phyloP scores from a whole-genome alignment of 92 coral and sea anemone species.

The Palythoa grandiflora region DNA sequence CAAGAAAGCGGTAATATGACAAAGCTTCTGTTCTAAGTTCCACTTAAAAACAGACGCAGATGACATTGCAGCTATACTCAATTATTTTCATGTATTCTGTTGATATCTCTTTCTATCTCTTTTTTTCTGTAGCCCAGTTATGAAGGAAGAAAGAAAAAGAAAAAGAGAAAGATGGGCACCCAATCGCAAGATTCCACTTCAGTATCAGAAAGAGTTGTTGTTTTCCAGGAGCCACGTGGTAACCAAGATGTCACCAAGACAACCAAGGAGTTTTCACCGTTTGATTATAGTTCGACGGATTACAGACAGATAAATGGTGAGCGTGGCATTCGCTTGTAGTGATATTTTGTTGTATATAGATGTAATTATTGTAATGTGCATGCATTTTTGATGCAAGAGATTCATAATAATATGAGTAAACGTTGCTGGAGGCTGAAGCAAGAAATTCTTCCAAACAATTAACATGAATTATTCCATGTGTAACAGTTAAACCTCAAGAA shows the following conservation, averaged over 20 bases:
- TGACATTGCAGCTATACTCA: too few species aligned
- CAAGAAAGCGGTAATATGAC: too few species aligned
- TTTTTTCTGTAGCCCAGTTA: constrained; percentile 8
- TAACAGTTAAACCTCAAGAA: neutral
- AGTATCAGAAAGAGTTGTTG: constrained; percentile 7
- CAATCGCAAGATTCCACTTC: neutral
- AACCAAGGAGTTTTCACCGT: constrained; percentile 21
- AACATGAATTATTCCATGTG: too few species aligned
- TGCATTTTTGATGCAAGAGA: too few species aligned
- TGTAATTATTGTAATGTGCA: too few species aligned
- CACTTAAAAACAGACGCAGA: too few species aligned
- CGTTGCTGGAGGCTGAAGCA: too few species aligned
- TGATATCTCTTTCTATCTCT: neutral
- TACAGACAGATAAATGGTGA: constrained; percentile 30
- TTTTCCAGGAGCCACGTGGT: neutral
- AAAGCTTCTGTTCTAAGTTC: too few species aligned
- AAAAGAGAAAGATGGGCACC: neutral
- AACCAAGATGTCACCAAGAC: neutral
- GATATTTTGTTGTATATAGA: neutral
- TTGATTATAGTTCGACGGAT: constrained; percentile 37
- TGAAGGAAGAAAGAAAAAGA: constrained; percentile 40
- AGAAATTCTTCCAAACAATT: too few species aligned
- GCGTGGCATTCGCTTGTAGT: neutral
- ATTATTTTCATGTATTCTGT: neutral
- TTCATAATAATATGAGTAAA: too few species aligned